Evolutionary conservation across 1,140 invertebrate genomes (phyloP), one percentile per base, ranked within the genome.

Genomic region (Papilio helenus): DNA sequence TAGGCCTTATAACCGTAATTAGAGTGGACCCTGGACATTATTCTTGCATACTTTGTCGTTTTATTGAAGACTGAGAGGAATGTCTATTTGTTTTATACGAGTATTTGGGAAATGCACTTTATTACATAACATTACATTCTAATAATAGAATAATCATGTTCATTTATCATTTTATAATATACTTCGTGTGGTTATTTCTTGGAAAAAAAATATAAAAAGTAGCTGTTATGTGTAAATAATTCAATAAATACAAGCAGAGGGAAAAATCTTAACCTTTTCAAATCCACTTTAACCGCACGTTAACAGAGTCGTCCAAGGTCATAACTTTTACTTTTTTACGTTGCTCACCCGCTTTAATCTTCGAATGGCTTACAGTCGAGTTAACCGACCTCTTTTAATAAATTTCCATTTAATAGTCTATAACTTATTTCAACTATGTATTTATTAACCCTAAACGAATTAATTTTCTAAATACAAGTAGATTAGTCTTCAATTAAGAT

Each of bases 261-360:
- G 73, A 58, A 76, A 76, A 76, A 76, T 55, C 46, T 58, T 55
- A 55, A 76, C 73, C 73, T 76, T 74, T 76, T 55, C 49, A 51
- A 76, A 76, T 34, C 73, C 42, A 73, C 72, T 55, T 26, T 51
- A 76, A 76, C 73, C 73, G 49, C 73, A 29, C 73, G 49, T 55
- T 55, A 76, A 76, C 73, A 51, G 73, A 55, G 29, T 16, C 18
- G 16, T 34, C 23, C 73, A 76, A 76, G 73, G 73, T 58, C 73
- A 76, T 29, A 55, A 76, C 73, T 76, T 76, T 76, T 76, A 76
- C 73, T 76, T 76, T 76, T 51, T 55, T 76, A 58, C 49, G 73
- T 76, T 29, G 73, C 29, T 76, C 29, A 76, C 46, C 10, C 51
- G 29, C 29, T 49, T 76, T 58, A 55, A 76, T 76, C 46, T 39